Base-by-base conservation (phyloP, 1,140 invertebrate genomes). In the Eumeta japonica region DNA sequence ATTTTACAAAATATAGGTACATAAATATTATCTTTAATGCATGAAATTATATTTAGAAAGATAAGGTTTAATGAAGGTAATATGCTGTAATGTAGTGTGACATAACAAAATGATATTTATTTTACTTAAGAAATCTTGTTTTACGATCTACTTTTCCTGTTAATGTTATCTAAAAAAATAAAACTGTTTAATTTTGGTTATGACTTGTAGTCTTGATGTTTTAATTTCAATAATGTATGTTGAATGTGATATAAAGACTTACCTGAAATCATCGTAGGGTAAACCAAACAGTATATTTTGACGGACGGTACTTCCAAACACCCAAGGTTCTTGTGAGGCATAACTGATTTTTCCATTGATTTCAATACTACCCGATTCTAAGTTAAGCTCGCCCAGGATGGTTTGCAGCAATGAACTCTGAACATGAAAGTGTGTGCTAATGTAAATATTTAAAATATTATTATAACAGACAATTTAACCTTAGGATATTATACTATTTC, bases 311-410 rank as follows among this genome's bases (percentile, higher is more conserved):
- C 81, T 83, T 1, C 82, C 78, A 46, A 87, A 87, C 1, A 93
- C 77, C 90, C 90, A 94, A 0, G 90, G 81, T 48, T 92, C 86
- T 62, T 94, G 90, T 7, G 87, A 84, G 5, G 87, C 83, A 62
- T 92, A 94, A 1, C 87, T 84, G 10, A 92, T 59, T 35, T 67
- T 81, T 9, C 84, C 83, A 10, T 73, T 55, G 0, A 87, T 56
- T 15, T 61, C 55, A 3, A 86, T 43, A 18, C 73, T 67, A 0
- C 87, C 87, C n/a, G 62, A 51, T 1, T 52, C 57, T 13, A 81
- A 42, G 13, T 78, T 77, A 2, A 88, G 40, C 60, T 89, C 87
- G 24, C 79, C 72, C 12, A 88, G 58, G 24, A 88, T 62, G 15
- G 82, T 56, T 62, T 86, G 82, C 11, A 89, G 62, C 1, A 88